phyloP scores from a whole-genome alignment of 2,797 vertebrate genomes.

The Darevskia nairensis region DNA sequence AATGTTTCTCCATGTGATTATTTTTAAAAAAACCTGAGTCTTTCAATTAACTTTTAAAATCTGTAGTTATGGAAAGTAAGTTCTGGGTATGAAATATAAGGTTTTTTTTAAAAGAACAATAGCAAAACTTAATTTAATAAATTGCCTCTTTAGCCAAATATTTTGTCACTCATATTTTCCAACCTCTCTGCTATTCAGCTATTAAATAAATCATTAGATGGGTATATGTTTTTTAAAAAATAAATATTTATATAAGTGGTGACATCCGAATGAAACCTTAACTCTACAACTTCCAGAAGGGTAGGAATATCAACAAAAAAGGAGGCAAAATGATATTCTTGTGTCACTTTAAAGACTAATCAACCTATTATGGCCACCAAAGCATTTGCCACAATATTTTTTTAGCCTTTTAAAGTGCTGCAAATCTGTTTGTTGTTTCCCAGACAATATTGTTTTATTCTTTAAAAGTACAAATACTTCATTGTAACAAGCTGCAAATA shows the following conservation, averaged over 20 bases:
- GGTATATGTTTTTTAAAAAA: not conserved
- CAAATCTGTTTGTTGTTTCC: not conserved
- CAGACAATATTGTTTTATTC: not conserved
- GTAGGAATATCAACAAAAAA: not conserved
- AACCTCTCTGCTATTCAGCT: not conserved
- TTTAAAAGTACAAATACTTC: not conserved
- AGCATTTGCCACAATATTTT: not conserved
- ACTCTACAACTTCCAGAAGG: not conserved
- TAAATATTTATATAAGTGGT: not conserved
- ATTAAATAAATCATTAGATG: not conserved
- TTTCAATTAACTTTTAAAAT: slow-evolving; percentile 49
- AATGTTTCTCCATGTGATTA: slow-evolving; percentile 32
- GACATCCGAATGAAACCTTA: not conserved
- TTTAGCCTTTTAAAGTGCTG: not conserved
- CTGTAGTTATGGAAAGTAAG: slow-evolving; percentile 5
- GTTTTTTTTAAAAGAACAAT: not conserved
- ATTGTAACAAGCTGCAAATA: not conserved
- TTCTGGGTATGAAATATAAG: slow-evolving; percentile 16
- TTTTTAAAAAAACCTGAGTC: slow-evolving; percentile 21
- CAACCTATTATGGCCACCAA: not conserved
- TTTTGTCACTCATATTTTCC: slow-evolving; percentile 32
- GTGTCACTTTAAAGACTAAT: not conserved
- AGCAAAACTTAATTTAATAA: not conserved
- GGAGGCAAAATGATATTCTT: not conserved
- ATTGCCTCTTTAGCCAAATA: not conserved